Conservation (phyloP, 2,797 vertebrate species). For the Alfaro cultratus region DNA sequence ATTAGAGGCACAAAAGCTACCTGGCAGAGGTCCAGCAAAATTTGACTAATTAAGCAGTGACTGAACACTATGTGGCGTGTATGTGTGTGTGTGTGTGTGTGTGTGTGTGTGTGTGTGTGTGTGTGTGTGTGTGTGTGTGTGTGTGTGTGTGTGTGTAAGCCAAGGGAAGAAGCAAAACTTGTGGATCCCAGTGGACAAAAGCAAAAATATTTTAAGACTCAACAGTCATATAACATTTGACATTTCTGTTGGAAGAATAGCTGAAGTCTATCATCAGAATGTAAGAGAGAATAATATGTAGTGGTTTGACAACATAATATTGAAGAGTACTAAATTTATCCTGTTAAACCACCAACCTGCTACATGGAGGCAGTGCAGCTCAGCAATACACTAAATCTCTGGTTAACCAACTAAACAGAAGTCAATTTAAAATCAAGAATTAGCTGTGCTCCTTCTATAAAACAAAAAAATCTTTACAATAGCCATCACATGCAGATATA, state of each 20-base stretch:
- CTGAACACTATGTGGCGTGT: slow-evolving; percentile 1
- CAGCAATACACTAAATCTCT: neutral
- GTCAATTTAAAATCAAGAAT: neutral
- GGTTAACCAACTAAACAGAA: neutral
- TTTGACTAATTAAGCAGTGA: neutral
- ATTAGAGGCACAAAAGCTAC: neutral
- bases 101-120: neutral
- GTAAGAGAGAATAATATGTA: neutral
- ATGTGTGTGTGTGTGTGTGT: neutral
- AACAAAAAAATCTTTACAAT: neutral
- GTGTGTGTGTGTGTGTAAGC: neutral
- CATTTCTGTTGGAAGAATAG: neutral
- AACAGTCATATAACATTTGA: neutral
- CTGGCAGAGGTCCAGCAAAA: neutral
- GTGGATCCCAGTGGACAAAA: neutral
- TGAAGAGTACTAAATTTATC: neutral
- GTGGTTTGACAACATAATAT: neutral
- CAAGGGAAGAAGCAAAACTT: neutral
- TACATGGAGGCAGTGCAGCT: neutral
- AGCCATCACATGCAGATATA: neutral
- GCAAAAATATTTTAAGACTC: neutral
- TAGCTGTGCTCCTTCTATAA: neutral
- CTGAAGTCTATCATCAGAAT: neutral
- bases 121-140: neutral
- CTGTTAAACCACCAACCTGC: neutral